Percentiles rank a stretch among this genome's conserved stretches.
phyloP scores from a whole-genome alignment of 2,113 vertebrate species.

The Eurystomus gularis region DNA sequence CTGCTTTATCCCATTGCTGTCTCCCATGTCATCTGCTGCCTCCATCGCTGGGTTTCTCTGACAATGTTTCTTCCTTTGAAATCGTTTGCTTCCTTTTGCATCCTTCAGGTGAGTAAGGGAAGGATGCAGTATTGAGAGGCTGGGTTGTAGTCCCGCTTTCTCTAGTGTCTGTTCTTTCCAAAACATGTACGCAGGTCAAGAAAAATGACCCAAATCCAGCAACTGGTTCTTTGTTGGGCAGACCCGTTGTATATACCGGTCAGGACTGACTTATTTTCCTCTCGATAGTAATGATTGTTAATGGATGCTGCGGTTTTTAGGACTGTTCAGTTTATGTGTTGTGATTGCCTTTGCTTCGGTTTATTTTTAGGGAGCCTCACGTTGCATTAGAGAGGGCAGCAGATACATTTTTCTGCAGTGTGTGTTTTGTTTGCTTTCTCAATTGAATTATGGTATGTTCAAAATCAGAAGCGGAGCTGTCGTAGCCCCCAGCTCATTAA shows the following conservation, averaged over 20 bases:
- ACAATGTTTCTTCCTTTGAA: background rate
- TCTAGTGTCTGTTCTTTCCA: no score
- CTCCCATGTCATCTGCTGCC: no score
- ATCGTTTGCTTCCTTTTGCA: background rate
- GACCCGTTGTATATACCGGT: accelerated
- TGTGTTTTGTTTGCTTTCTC: background rate
- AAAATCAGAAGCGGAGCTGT: background rate
- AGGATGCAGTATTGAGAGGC: background rate
- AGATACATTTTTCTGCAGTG: background rate
- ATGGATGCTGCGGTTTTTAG: background rate
- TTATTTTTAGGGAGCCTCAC: background rate
- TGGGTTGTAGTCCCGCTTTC: background rate
- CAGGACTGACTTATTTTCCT: background rate
- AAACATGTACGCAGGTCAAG: background rate
- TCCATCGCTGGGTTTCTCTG: background rate
- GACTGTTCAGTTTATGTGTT: no score
- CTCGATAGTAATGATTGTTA: background rate
- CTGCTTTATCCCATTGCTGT: background rate
- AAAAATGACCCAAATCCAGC: background rate
- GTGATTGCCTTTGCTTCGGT: background rate
- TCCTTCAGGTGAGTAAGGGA: no score
- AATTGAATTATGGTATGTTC: background rate
- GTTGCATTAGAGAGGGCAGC: background rate
- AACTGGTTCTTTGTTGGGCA: background rate
- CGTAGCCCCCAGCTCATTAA: conserved; percentile 18